These are phyloP conservation scores for Dione vanillae DNA, from an alignment of 2,888 invertebrate species.

Conservation along the genomic window DNA sequence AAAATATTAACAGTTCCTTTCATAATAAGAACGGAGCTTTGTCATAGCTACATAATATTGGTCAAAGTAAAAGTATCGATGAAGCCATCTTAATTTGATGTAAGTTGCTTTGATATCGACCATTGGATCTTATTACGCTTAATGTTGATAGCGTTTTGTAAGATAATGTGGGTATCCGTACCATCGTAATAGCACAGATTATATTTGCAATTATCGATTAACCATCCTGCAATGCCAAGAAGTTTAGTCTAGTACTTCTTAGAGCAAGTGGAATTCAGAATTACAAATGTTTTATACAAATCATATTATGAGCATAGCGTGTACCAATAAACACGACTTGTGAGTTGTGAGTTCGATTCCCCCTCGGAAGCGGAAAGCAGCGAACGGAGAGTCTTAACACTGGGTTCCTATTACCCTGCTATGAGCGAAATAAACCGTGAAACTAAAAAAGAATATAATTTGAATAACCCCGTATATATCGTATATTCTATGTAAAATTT, in stretches of 20 bases:
- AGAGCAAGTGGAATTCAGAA: background rate
- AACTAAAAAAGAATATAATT: no score
- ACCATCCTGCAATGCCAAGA: background rate
- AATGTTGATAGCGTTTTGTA: conserved; percentile 5
- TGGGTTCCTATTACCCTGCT: no score
- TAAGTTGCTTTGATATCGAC: conserved; percentile 2
- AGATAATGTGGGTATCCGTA: conserved; percentile 20
- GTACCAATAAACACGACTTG: no score
- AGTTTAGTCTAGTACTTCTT: conserved; percentile 5
- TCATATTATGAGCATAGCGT: no score
- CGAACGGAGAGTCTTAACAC: no score
- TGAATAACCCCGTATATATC: no score
- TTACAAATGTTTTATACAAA: background rate
- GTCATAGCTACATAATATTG: background rate
- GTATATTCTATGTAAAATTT: no score
- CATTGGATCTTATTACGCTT: conserved; percentile 7
- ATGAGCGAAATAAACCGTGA: no score
- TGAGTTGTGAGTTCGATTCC: no score
- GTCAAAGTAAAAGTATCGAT: conserved; percentile 8
- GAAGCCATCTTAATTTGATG: conserved; percentile 6
- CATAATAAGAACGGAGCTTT: background rate
- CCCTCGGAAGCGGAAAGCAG: no score
- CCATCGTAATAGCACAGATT: conserved; percentile 2
- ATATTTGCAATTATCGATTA: conserved; percentile 14
- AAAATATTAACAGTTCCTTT: no score